Conservation (phyloP, 2,113 vertebrate genomes). For the Excalfactoria chinensis region DNA sequence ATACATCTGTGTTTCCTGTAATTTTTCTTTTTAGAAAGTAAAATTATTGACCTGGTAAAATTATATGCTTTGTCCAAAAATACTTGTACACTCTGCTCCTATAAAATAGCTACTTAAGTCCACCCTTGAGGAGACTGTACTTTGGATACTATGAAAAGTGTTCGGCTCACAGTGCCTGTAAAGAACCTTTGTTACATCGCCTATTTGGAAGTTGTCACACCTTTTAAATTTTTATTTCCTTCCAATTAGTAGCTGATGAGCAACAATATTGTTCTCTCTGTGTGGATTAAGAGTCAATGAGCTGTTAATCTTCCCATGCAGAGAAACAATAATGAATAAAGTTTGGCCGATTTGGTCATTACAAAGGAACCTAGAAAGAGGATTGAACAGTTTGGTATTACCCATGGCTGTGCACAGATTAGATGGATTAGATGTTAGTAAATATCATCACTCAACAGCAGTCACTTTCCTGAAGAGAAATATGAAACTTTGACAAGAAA, state of each 20-base stretch:
- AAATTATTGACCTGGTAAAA: neutral
- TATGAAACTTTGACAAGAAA: neutral
- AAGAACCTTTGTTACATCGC: conserved; percentile 61
- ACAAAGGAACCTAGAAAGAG: conserved; percentile 63
- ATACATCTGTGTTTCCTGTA: neutral
- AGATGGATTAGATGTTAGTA: neutral
- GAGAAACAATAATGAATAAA: conserved; percentile 78
- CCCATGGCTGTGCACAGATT: neutral
- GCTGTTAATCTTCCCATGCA: conserved; percentile 70
- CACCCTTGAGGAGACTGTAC: conserved; percentile 5
- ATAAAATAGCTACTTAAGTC: neutral
- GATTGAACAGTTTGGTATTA: conserved; percentile 12
- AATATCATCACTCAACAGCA: neutral
- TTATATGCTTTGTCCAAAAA: neutral
- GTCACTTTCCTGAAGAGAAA: neutral
- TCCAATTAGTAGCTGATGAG: conserved; percentile 77
- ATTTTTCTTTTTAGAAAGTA: neutral
- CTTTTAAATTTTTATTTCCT: conserved; percentile 77
- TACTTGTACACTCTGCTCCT: neutral
- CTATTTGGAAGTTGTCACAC: conserved; percentile 67
- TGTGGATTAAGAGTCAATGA: conserved; percentile 73
- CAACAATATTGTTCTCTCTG: conserved; percentile 73
- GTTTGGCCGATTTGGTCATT: conserved; percentile 63
- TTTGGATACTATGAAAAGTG: conserved; percentile 57
- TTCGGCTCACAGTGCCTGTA: conserved; percentile 55